A percentile compares a stretch with the other conserved stretches of the same genome.
Conservation (phyloP, 2,113 vertebrate genomes). For the Coregonus clupeaformis region DNA sequence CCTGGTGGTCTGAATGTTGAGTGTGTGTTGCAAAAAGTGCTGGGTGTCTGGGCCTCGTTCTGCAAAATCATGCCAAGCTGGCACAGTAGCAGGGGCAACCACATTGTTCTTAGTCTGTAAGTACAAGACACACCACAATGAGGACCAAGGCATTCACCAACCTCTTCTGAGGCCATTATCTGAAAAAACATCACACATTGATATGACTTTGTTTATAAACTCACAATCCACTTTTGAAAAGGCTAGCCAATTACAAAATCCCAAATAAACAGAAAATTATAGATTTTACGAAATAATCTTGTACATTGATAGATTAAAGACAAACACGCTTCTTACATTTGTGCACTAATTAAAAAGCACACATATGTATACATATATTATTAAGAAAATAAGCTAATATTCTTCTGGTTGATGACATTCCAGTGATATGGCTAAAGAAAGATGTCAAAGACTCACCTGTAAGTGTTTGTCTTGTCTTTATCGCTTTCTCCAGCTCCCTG, state of each 20-base stretch:
- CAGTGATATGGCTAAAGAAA: background rate
- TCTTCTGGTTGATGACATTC: background rate
- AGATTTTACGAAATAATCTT: no score
- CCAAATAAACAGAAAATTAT: no score
- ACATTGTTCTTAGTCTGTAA: constrained; percentile 53
- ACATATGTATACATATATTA: background rate
- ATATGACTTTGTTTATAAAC: background rate
- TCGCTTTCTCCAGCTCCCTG: constrained; percentile 2
- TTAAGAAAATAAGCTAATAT: background rate
- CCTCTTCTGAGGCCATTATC: constrained; percentile 8
- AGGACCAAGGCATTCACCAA: constrained; percentile 6
- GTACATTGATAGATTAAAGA: background rate
- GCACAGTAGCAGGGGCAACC: constrained; percentile 54
- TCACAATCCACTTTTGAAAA: background rate
- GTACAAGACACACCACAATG: constrained; percentile 30
- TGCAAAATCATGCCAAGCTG: constrained; percentile 58
- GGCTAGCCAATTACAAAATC: no score
- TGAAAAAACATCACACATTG: constrained; percentile 10
- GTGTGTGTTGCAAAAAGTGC: constrained; percentile 27
- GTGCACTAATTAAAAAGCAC: background rate
- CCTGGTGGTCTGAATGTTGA: constrained; percentile 63
- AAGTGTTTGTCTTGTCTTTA: constrained; percentile 32
- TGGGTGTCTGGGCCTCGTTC: constrained; percentile 38
- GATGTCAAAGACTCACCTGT: constrained; percentile 51
- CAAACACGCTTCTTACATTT: background rate